Conservation (phyloP, 2,888 invertebrate species). For the Xestia sexstrigata region DNA sequence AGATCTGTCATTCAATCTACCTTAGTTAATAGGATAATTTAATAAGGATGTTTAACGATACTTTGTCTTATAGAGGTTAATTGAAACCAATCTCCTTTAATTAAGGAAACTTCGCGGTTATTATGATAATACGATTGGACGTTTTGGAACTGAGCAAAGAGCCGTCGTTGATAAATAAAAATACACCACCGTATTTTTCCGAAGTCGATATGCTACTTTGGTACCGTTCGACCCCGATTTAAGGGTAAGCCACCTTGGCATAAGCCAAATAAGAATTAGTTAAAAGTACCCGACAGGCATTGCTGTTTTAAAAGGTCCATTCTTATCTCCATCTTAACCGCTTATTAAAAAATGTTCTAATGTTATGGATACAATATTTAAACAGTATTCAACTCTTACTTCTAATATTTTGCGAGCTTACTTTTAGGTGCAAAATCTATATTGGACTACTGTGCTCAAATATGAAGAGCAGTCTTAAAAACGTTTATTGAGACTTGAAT, state of each 20-base stretch:
- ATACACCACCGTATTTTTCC: background rate
- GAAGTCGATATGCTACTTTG: background rate
- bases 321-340: constrained; percentile 1
- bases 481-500: constrained; percentile 44
- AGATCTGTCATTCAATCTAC: constrained; percentile 22
- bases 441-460: constrained; percentile 51
- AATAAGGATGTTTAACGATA: constrained; percentile 22
- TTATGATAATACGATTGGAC: constrained; percentile 11
- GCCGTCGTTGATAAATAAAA: background rate
- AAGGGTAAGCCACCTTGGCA: too few species aligned
- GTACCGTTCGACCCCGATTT: background rate
- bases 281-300: background rate
- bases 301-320: background rate
- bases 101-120: constrained; percentile 5
- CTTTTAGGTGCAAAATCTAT: constrained; percentile 42
- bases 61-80: constrained; percentile 30
- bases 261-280: background rate
- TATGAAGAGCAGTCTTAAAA: constrained; percentile 47
- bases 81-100: constrained; percentile 40
- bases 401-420: constrained; percentile 45
- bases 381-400: constrained; percentile 48
- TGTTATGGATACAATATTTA: constrained; percentile 29
- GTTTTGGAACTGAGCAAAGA: constrained; percentile 10
- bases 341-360: constrained; percentile 5
- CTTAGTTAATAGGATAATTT: constrained; percentile 37